Conservation (phyloP, 2,888 invertebrate species). For the Campoplex nolae region DNA sequence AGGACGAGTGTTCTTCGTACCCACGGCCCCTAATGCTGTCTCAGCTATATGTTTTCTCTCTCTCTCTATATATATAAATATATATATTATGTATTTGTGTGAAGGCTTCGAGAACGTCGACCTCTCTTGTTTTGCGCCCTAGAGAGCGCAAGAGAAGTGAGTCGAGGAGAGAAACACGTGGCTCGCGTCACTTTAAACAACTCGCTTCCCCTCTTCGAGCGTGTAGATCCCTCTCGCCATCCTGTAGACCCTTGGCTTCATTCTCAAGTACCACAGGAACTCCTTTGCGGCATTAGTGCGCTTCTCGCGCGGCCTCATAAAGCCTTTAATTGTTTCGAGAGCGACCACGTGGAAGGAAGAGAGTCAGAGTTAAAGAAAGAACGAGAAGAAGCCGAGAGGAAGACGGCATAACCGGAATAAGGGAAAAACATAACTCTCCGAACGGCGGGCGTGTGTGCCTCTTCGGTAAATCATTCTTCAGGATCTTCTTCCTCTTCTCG, state of each 20-base stretch:
- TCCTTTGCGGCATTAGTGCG: slow-evolving; percentile 68
- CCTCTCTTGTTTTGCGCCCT: slow-evolving; percentile 44
- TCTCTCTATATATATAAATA: slow-evolving; percentile 9
- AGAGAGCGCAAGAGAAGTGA: slow-evolving; percentile 42
- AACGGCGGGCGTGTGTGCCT: slow-evolving; percentile 27
- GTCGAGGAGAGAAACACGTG: slow-evolving; percentile 63
- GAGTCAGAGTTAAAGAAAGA: slow-evolving; percentile 7
- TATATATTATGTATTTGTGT: slow-evolving; percentile 3
- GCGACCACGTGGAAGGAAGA: slow-evolving; percentile 65
- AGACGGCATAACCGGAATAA: slow-evolving; percentile 29
- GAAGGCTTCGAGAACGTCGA: slow-evolving; percentile 40
- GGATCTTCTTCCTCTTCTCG: slow-evolving; percentile 49
- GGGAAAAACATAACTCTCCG: slow-evolving; percentile 34
- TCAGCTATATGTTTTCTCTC: neutral
- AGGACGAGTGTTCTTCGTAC: slow-evolving; percentile 44
- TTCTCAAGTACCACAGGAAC: slow-evolving; percentile 65
- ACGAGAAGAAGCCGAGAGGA: slow-evolving; percentile 40
- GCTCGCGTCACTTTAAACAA: slow-evolving; percentile 69
- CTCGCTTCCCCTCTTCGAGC: slow-evolving; percentile 57
- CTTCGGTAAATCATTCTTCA: slow-evolving; percentile 65
- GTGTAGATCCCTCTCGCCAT: slow-evolving; percentile 26
- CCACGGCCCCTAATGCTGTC: slow-evolving; percentile 47
- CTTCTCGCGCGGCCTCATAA: slow-evolving; percentile 72
- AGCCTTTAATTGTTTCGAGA: slow-evolving; percentile 78
- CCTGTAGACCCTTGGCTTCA: slow-evolving; percentile 54